Evolutionary conservation across 1,140 invertebrate genomes (phyloP), one percentile per base, ranked within the genome.

Genomic region (Ostrea edulis): DNA sequence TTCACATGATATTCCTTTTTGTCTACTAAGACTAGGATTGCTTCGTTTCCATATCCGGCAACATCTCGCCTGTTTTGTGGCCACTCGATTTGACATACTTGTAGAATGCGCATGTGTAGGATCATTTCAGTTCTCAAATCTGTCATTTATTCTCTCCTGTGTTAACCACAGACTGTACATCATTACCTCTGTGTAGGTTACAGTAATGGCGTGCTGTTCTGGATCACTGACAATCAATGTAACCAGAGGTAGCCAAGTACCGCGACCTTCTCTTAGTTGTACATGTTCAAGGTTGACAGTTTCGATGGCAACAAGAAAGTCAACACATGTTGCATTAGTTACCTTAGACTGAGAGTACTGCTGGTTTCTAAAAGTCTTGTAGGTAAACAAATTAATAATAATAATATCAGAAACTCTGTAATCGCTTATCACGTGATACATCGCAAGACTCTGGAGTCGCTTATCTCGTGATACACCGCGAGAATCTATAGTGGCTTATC

Each of bases 41-140:
- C 8, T 11, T 68, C 65, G 25, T 68, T 68, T 68, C 65, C 65
- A 25, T n/a, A 68, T 22, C 65, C 65, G 17, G 65, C n/a, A n/a
- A 68, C 17, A 22, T 68, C 65, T 68, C n/a, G 65, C n/a, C 65
- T n/a, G 22, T 68, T 68, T 25, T 68, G 65, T n/a, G 65, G 65
- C 22, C 65, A 68, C 25, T 68, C 65, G 7, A 68, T 68, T 68
- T n/a, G 7, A n/a, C n/a, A n/a, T 68, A 20, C 62, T 22, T 68
- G 62, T 20, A 68, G 62, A 68, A 68, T 68, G n/a, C 22, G n/a
- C 3, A n/a, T 68, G n/a, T 68, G 65, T 68, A n/a, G 65, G 65
- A 25, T 68, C 65, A 68, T 22, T 68, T 5, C 17, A 8, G n/a
- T n/a, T 68, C 62, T 68, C n/a, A 14, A 68, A 25, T 8, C n/a